Base-by-base conservation (phyloP, 2,113 vertebrate genomes). In the Alouatta palliata region DNA sequence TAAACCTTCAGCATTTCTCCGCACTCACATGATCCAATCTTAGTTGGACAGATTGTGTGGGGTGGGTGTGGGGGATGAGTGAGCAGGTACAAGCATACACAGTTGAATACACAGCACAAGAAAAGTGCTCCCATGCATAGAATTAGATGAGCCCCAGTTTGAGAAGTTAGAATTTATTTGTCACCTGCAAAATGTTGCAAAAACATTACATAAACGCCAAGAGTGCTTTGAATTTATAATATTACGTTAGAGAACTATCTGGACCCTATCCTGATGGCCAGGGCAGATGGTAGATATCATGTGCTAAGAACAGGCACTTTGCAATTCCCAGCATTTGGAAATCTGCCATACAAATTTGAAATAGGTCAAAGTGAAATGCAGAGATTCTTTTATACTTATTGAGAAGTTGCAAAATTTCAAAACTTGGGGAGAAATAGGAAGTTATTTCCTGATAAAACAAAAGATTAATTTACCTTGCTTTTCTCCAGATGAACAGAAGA, bases 201-300 rank as follows among this genome's bases (percentile, higher is more conserved):
- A 95, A 98, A 89, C 49, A 54, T 84, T 92, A 37, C 30, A 7
- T 66, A 81, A 89, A 83, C 94, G 58, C 80, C 73, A 95, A 6
- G 66, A 97, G 2, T 49, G 49, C 40, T 85, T 90, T 45, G 90
- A 68, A 37, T 96, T 95, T 91, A 12, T 52, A 96, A 85, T 71
- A 96, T 71, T 43, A 71, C 84, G 37, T 82, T 94, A n/a, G 43
- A 87, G 83, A 85, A 77, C 64, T 90, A 71, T 43, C 61, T 96
- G 77, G 90, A 20, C 2, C 76, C 14, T 95, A 0, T 96, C 19
- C 40, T 64, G 4, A 47, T 89, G 54, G 76, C 64, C 70, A 90
- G 64, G 56, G 84, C 73, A 97, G 88, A 92, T 11, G 9, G 87
- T 86, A 79, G 43, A 25, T 66, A 49, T 70, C 45, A 1, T 70